Evolutionary conservation across 2,888 invertebrate species (phyloP).

Genomic region (Galeopsomyia nigrocyanea): DNA sequence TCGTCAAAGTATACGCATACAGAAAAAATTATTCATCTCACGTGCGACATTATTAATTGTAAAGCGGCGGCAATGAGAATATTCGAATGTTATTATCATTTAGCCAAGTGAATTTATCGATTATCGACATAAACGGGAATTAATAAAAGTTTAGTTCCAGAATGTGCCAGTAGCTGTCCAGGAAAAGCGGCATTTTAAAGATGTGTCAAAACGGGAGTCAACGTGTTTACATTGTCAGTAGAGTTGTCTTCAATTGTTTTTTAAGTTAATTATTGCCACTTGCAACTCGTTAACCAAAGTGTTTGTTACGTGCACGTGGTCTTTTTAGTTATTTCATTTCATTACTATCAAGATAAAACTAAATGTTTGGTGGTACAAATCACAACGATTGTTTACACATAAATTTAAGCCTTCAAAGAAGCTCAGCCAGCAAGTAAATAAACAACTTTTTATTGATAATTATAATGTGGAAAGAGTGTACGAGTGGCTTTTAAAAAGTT

Average conservation of each 20-base stretch:
- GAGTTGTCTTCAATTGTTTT: conserved; percentile 2
- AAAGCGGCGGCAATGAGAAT: no score
- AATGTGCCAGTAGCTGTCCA: conserved; percentile 16
- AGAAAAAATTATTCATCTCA: no score
- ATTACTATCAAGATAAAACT: background rate
- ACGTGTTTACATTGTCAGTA: conserved; percentile 17
- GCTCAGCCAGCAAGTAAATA: conserved; percentile 17
- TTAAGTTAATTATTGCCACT: conserved; percentile 6
- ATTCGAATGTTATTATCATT: no score
- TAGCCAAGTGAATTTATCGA: background rate
- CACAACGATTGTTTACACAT: background rate
- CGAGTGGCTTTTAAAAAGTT: no score
- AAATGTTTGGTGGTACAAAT: conserved; percentile 21
- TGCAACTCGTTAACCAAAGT: background rate
- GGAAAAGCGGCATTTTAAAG: conserved; percentile 42
- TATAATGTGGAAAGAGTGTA: background rate
- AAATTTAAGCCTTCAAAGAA: conserved; percentile 13
- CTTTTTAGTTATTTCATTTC: background rate
- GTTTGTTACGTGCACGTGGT: background rate
- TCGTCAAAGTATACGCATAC: no score
- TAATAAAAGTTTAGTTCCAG: background rate
- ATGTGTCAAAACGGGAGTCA: conserved; percentile 24
- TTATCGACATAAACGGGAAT: background rate
- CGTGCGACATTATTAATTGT: no score
- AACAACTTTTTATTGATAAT: background rate